Evolutionary conservation across 2,888 invertebrate species (phyloP), one percentile per base, ranked within the genome.

Genomic region (Metalampra italica): DNA sequence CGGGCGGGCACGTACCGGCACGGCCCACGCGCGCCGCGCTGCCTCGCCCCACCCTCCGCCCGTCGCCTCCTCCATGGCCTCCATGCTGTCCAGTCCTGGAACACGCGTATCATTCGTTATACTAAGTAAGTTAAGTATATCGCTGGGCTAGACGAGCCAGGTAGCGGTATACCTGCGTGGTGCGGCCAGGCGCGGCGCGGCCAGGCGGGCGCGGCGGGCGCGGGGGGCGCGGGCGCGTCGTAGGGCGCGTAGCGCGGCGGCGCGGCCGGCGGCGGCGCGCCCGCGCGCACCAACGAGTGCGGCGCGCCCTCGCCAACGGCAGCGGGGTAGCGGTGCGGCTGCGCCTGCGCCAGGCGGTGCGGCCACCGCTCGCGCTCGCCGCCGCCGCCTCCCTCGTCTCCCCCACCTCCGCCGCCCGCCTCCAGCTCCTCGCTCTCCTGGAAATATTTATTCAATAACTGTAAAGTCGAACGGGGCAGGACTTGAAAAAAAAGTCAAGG

Each of bases 231-330:
- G 51, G 71, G 70, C 43, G 72, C 63, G 60, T 71, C 74, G 59
- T 69, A 71, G 37, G 74, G 58, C 37, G 68, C 60, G 60, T 63
- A 74, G 59, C 64, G 73, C 44, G 56, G 22, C 44, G 56, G 62
- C 47, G n/a, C n/a, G 55, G 65, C 46, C 63, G 48, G n/a, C n/a
- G 55, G 65, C 46, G 56, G 59, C 49, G 69, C 72, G 47, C 68
- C 66, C 65, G 89, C 90, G 62, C 90, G 89, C 61, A 93, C 91
- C 66, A 93, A 78, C 47, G 93, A 93, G 62, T 90, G 79, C 69
- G 84, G 84, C 30, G 42, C 47, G 2, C 22, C 15, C 45, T 61
- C 66, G 62, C 52, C 37, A 37, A 49, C 40, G n/a, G 46, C 47
- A 78, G 78, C 75, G 38, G 53, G 61, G 61, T 77, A 82, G 0